Evolutionary conservation across 2,113 vertebrate genomes (phyloP).

Genomic region (Platycercus adscitus): DNA sequence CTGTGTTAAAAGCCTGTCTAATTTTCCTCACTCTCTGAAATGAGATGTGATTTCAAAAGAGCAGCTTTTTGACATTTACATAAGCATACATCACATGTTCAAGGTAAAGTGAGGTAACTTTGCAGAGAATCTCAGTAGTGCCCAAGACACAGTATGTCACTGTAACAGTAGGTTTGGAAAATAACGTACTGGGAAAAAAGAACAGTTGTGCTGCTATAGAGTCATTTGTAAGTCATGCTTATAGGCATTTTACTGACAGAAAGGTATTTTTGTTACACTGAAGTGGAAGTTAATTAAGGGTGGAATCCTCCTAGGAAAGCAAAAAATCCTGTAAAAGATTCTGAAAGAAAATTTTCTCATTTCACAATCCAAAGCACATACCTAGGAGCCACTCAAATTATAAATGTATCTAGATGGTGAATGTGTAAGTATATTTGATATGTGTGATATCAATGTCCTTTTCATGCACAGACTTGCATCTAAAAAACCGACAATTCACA

Average conservation of each 20-base stretch:
- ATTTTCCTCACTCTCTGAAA: conserved; percentile 9
- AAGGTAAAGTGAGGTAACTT: background rate
- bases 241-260: background rate
- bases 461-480: background rate
- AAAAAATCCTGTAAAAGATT: background rate
- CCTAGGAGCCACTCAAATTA: background rate
- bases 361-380: background rate
- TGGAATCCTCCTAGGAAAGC: background rate
- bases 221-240: background rate
- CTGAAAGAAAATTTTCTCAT: background rate
- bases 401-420: background rate
- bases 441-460: background rate
- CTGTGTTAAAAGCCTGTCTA: background rate
- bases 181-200: background rate
- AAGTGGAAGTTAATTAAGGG: background rate
- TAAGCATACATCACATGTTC: background rate
- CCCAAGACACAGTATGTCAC: background rate
- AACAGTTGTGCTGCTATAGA: background rate
- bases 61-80: background rate
- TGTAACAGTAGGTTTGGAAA: background rate
- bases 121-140: background rate
- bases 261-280: background rate
- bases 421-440: background rate
- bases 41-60: conserved; percentile 12
- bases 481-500: background rate